Percentiles rank a stretch among this genome's conserved stretches.
Evolutionary conservation across 2,113 vertebrate species (phyloP).

Genomic region (Platycercus adscitus): DNA sequence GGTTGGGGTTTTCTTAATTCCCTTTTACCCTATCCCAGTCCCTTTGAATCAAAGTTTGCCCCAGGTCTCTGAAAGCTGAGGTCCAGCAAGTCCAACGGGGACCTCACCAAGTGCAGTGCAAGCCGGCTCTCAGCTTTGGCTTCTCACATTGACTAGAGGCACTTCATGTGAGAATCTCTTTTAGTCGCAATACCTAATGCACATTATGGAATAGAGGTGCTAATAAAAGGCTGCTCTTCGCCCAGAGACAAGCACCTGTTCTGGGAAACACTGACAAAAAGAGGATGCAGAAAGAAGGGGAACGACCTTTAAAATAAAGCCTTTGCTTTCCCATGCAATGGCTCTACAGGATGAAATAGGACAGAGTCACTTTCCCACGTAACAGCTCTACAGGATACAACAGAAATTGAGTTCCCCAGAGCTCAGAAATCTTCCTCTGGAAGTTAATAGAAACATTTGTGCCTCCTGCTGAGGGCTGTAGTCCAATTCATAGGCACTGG

Average conservation of each 20-base stretch:
- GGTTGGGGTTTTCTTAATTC: neutral
- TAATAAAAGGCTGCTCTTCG: neutral
- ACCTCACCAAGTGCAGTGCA: neutral
- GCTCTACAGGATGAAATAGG: neutral
- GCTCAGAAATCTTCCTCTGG: neutral
- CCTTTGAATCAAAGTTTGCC: neutral
- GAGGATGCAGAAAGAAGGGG: neutral
- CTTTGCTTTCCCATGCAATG: neutral
- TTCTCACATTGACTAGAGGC: neutral
- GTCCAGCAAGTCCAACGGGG: neutral
- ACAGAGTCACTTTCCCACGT: neutral
- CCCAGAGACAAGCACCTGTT: neutral
- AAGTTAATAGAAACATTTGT: neutral
- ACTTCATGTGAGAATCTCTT: neutral
- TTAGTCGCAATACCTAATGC: neutral
- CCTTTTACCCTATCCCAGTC: neutral
- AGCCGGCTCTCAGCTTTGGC: neutral
- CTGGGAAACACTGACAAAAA: neutral
- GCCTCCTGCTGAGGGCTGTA: neutral
- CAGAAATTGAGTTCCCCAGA: neutral
- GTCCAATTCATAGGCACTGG: neutral
- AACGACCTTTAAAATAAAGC: neutral
- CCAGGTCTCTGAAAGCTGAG: neutral
- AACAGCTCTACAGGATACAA: neutral
- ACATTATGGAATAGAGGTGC: neutral